These are phyloP conservation scores for Melipona quadrifasciata DNA, from an alignment of 1,140 invertebrate genomes.

Conservation along the genomic window DNA sequence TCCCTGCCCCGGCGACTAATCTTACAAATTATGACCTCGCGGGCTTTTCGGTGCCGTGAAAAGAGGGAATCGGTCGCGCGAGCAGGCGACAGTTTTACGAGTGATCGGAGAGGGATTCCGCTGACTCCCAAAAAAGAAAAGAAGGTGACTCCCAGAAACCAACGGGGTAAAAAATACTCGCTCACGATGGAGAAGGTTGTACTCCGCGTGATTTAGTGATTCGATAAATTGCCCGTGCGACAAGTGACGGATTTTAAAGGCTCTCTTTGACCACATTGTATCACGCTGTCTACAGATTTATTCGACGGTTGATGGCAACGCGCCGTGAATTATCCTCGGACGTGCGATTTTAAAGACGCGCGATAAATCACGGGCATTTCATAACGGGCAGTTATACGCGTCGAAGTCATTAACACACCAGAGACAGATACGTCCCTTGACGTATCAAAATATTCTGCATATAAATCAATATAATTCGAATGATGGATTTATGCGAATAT, in stretches of 20 bases:
- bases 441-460: too few relatives aligned
- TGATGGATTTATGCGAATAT: too few relatives aligned
- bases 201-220: background rate
- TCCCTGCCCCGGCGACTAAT: conserved; percentile 37
- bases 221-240: background rate
- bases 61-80: background rate
- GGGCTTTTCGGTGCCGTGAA: background rate
- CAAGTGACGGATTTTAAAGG: conserved; percentile 16
- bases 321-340: background rate
- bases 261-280: background rate
- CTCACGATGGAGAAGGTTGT: conserved; percentile 6
- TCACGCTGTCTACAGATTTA: background rate
- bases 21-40: conserved; percentile 53
- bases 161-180: background rate
- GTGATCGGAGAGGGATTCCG: background rate
- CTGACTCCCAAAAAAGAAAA: background rate
- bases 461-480: too few relatives aligned
- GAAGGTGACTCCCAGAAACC: background rate
- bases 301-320: background rate
- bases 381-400: background rate
- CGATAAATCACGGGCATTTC: background rate
- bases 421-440: too few relatives aligned
- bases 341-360: background rate
- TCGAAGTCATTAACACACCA: background rate
- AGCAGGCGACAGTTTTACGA: conserved; percentile 15